Base-by-base conservation (phyloP, 2,797 vertebrate genomes). In the Epinephelus malabaricus region DNA sequence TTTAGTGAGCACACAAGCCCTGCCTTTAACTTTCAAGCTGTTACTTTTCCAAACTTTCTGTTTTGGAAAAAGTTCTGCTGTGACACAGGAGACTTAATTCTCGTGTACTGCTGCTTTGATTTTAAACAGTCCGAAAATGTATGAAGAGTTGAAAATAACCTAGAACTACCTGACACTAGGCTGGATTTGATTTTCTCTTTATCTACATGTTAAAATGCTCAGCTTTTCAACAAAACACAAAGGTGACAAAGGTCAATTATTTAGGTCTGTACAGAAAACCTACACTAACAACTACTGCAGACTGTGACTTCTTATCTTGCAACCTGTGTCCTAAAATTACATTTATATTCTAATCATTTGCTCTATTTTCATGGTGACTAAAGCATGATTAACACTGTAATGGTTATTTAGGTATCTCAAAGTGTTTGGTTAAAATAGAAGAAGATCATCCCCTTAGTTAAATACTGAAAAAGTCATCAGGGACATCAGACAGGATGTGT, bases 11-110 rank as follows among this genome's bases (percentile, higher is more conserved):
- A 88, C 78, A 89, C 75, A 83, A 63, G 54, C 21, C 70, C 76
- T 49, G 51, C 79, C 63, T 89, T 88, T 71, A 78, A 64, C 74
- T 85, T 78, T 76, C 53, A 83, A 45, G 79, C 68, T 61, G 63
- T 23, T 23, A 23, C 23, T 23, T 23, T 23, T 23, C 23, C 23
- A 23, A 23, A 23, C 23, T 23, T 23, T 23, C 23, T 23, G 7
- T n/a, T 50, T 53, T 15, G n/a, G 40, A 59, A 34, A 0, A 10
- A 19, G n/a, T 27, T n/a, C 53, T 59, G 5, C 21, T 23, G 21
- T 49, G 18, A 46, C 19, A 66, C 14, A 40, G 6, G 1, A 55
- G 15, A 47, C 38, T 34, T 10, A 40, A 38, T 34, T 23, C 1
- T 34, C 53, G 25, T 68, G 19, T 30, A 10, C 55, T 46, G 27